A percentile compares a stretch with the other conserved stretches of the same genome.
Conservation (phyloP, 2,113 vertebrate genomes). For the Siniperca chuatsi region DNA sequence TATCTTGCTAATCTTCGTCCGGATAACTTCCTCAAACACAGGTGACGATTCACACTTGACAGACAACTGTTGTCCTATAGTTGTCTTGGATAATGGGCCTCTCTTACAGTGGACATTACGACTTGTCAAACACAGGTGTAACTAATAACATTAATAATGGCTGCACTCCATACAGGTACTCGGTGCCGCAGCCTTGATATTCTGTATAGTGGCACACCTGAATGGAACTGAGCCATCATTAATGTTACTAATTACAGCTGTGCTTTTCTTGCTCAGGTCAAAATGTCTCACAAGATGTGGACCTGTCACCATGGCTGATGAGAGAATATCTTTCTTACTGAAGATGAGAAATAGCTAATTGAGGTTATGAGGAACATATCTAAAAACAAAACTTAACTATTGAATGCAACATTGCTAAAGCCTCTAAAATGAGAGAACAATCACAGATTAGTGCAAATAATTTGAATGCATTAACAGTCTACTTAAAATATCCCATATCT, state of each 20-base stretch:
- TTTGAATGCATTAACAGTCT: not conserved
- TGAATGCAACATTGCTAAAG: not conserved
- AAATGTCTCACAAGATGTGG: not conserved
- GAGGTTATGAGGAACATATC: not conserved
- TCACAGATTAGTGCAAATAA: not conserved
- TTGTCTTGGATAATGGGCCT: not conserved
- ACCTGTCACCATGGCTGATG: not conserved
- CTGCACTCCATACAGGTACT: too few species aligned
- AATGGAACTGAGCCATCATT: not conserved
- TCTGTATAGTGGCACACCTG: not conserved
- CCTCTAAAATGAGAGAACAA: not conserved
- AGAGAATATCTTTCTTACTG: not conserved
- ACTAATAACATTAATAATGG: too few species aligned
- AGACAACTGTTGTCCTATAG: not conserved
- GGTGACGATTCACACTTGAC: not conserved
- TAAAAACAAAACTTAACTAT: not conserved
- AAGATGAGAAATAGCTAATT: not conserved
- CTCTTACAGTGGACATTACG: too few species aligned
- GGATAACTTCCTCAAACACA: not conserved
- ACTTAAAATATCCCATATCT: not conserved
- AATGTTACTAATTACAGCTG: not conserved
- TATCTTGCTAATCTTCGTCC: not conserved
- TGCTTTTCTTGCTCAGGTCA: not conserved
- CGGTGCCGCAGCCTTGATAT: not conserved
- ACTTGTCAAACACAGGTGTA: too few species aligned